Conservation (phyloP, 2,888 invertebrate species). For the Tenthredo distinguenda region DNA sequence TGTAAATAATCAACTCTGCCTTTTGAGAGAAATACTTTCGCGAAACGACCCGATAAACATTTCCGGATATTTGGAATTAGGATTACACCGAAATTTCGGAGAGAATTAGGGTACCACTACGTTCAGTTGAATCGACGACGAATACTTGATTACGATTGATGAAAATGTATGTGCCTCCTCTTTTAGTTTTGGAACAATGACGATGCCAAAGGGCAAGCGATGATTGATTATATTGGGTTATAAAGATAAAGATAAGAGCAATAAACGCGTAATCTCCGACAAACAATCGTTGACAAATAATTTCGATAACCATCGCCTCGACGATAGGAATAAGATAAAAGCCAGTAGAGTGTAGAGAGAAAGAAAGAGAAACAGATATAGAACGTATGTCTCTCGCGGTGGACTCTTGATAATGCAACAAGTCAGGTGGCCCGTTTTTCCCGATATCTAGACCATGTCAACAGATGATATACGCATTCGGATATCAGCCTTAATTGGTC, state of each 20-base stretch:
- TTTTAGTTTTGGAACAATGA: not conserved
- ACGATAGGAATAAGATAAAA: not conserved
- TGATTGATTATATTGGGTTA: conserved; percentile 9
- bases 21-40: not conserved
- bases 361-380: not conserved
- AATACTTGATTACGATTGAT: not conserved
- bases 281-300: not conserved
- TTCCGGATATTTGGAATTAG: too few relatives aligned
- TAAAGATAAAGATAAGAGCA: not conserved
- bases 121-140: not conserved
- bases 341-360: not conserved
- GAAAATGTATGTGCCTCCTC: too few relatives aligned
- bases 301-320: not conserved
- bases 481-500: not conserved
- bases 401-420: not conserved
- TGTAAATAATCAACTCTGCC: not conserved
- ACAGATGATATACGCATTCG: not conserved
- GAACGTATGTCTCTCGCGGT: not conserved
- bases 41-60: too few relatives aligned
- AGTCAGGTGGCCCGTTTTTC: not conserved
- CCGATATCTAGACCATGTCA: not conserved
- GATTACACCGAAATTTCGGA: too few relatives aligned
- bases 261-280: not conserved
- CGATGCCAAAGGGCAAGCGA: not conserved
- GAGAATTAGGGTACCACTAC: too few relatives aligned